These are phyloP conservation scores for Heliopora coerulea DNA, from an alignment of 92 coral and sea anemone species.

Conservation along the genomic window DNA sequence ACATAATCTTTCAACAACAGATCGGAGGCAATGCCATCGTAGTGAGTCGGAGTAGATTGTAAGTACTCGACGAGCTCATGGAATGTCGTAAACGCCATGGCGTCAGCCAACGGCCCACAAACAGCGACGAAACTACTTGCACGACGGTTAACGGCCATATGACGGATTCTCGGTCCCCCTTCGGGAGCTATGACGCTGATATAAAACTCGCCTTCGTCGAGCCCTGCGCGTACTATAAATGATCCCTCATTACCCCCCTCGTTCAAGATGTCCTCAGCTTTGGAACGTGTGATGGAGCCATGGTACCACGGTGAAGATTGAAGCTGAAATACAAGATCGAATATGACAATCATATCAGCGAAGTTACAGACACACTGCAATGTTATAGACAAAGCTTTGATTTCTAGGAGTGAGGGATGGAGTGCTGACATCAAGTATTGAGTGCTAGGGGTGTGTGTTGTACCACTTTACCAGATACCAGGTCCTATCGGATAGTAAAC, in stretches of 20 bases:
- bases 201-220: constrained; percentile 55
- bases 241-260: constrained; percentile 70
- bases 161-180: constrained; percentile 73
- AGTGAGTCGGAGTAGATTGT: constrained; percentile 69
- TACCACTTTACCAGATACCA: no score
- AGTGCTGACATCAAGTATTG: no score
- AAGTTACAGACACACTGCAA: no score
- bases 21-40: constrained; percentile 1
- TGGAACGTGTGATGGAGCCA: constrained; percentile 55
- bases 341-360: not conserved
- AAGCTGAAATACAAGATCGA: constrained; percentile 50
- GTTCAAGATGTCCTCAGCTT: constrained; percentile 72
- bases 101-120: constrained; percentile 66
- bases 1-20: constrained; percentile 10
- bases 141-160: constrained; percentile 67
- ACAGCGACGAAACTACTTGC: constrained; percentile 54
- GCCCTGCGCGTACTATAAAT: constrained; percentile 75
- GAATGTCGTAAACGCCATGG: constrained; percentile 61
- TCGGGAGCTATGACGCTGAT: constrained; percentile 75
- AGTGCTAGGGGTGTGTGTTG: no score
- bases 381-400: no score
- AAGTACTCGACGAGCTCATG: constrained; percentile 71
- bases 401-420: no score
- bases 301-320: constrained; percentile 65
- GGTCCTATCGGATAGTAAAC: no score